Evolutionary conservation across 2,113 vertebrate species (phyloP).

Genomic region (Larimichthys crocea): DNA sequence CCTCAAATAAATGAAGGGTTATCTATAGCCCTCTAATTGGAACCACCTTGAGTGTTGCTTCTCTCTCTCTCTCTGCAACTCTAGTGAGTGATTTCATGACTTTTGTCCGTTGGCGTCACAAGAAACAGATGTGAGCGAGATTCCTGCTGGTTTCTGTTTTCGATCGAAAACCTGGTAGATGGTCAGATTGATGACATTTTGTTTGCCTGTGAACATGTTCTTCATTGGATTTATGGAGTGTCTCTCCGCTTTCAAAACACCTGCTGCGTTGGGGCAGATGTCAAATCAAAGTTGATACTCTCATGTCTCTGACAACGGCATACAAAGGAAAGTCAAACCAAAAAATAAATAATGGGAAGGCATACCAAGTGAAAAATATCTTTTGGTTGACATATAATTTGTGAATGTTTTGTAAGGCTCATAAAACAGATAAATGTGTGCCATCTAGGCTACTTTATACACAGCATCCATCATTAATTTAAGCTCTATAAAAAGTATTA

Average conservation of each 20-base stretch:
- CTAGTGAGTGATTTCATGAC: conserved; percentile 82
- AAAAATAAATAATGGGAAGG: conserved; percentile 26
- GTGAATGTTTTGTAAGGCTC: conserved; percentile 25
- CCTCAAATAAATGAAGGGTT: conserved; percentile 78
- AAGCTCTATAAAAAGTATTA: conserved; percentile 12
- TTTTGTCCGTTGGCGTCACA: conserved; percentile 79
- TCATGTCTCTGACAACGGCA: conserved; percentile 1
- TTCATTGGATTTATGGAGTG: conserved; percentile 79
- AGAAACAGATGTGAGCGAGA: conserved; percentile 83
- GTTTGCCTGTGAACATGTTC: conserved; percentile 82
- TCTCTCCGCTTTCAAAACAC: conserved; percentile 74
- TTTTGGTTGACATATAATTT: conserved; percentile 13
- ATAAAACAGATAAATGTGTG: conserved; percentile 43
- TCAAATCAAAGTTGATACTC: conserved; percentile 62
- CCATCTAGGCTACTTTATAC: not conserved
- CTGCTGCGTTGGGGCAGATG: conserved; percentile 57
- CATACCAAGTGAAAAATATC: conserved; percentile 27
- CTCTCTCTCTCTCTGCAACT: conserved; percentile 55
- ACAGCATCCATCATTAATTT: conserved; percentile 22
- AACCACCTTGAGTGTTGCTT: conserved; percentile 77
- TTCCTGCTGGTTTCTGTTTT: conserved; percentile 79
- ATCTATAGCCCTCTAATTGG: conserved; percentile 83
- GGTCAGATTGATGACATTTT: conserved; percentile 80
- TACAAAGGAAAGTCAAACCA: not conserved
- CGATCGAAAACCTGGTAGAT: conserved; percentile 72